A percentile compares a stretch with the other conserved stretches of the same genome.
Conservation (phyloP, 2,113 vertebrate species). For the Pseudorasbora parva region DNA sequence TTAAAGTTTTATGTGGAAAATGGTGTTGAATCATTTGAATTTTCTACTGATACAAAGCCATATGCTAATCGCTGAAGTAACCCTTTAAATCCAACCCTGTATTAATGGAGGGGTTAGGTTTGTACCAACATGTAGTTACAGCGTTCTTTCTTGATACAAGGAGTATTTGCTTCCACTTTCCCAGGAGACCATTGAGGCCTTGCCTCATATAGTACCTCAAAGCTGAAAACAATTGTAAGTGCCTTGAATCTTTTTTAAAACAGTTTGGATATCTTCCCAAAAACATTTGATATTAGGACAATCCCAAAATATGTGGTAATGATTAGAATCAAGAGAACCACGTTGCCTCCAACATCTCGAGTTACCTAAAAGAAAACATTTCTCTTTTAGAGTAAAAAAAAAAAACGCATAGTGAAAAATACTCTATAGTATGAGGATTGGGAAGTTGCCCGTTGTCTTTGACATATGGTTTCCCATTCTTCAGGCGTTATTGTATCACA, state of each 20-base stretch:
- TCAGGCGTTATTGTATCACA: too few species aligned
- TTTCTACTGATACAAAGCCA: too few species aligned
- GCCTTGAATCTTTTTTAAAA: neutral
- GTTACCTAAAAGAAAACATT: neutral
- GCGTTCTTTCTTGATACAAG: too few species aligned
- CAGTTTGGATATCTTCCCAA: neutral
- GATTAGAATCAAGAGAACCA: neutral
- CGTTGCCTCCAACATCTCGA: neutral
- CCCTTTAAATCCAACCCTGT: too few species aligned
- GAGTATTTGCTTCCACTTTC: neutral
- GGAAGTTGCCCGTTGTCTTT: too few species aligned
- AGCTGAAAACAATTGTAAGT: neutral
- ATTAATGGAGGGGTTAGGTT: too few species aligned
- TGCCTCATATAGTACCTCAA: neutral
- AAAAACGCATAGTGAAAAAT: neutral
- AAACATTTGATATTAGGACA: neutral
- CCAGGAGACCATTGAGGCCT: neutral
- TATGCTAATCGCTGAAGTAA: too few species aligned
- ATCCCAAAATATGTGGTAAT: constrained; percentile 9
- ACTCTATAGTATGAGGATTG: neutral
- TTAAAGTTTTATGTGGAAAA: constrained; percentile 3
- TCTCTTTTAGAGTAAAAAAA: neutral
- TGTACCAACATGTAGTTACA: too few species aligned
- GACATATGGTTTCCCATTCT: too few species aligned
- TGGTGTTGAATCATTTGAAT: too few species aligned